phyloP scores from a whole-genome alignment of 2,797 vertebrate species.

The Phyllotis vaccarum region DNA sequence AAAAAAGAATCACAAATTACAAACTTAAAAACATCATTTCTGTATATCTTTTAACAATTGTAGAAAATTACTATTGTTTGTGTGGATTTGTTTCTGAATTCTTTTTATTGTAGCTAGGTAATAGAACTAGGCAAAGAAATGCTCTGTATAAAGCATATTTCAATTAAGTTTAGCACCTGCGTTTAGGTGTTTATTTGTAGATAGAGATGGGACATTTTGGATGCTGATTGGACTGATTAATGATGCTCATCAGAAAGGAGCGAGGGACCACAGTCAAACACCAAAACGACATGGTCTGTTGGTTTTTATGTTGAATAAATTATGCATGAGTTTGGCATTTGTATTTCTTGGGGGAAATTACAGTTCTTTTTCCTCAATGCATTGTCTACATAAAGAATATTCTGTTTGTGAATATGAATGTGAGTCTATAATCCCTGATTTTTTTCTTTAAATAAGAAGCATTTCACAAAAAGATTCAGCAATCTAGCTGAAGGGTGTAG shows the following conservation, averaged over 20 bases:
- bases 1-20: conserved; percentile 3
- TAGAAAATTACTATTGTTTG: not conserved
- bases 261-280: conserved; percentile 75
- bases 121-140: not conserved
- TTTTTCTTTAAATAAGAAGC: conserved; percentile 59
- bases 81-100: conserved; percentile 61
- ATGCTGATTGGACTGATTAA: conserved; percentile 78
- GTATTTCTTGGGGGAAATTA: conserved; percentile 75
- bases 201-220: conserved; percentile 65
- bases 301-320: conserved; percentile 79
- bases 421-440: not conserved
- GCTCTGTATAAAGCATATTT: conserved; percentile 50
- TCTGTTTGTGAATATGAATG: conserved; percentile 60
- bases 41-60: conserved; percentile 26
- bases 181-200: conserved; percentile 70
- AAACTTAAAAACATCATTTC: conserved; percentile 34
- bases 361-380: conserved; percentile 60
- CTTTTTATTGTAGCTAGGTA: not conserved
- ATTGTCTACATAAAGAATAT: conserved; percentile 69
- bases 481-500: not conserved
- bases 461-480: conserved; percentile 35
- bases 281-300: conserved; percentile 66
- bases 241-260: conserved; percentile 41
- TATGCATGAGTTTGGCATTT: conserved; percentile 78
- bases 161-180: conserved; percentile 49